Conservation (phyloP, 1,140 invertebrate genomes). For the Anastatus disparis region DNA sequence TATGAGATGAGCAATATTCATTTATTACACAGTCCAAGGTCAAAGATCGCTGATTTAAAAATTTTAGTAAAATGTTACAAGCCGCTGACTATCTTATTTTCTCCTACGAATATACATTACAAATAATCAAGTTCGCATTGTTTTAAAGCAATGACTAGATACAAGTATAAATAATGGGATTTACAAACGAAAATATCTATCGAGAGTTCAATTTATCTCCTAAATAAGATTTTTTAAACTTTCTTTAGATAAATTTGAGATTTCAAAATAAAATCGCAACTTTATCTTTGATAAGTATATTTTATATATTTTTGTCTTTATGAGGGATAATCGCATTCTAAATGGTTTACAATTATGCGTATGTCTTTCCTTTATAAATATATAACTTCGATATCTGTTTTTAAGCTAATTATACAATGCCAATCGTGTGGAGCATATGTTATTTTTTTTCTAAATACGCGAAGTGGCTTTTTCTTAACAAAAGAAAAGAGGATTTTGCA, state of each 20-base stretch:
- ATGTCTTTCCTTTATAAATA: constrained; percentile 49
- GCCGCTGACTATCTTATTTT: too few species aligned
- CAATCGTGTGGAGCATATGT: constrained; percentile 29
- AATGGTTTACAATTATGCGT: constrained; percentile 38
- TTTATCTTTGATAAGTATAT: constrained; percentile 6
- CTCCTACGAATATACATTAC: too few species aligned
- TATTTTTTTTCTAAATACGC: constrained; percentile 25
- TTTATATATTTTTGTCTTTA: constrained; percentile 16
- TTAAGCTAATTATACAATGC: constrained; percentile 39
- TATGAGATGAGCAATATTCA: too few species aligned
- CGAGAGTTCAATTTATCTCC: neutral
- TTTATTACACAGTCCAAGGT: too few species aligned
- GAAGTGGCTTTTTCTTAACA: constrained; percentile 1
- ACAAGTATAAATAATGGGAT: neutral
- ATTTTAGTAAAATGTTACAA: too few species aligned
- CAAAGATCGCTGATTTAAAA: too few species aligned
- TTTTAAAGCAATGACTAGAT: constrained; percentile 10
- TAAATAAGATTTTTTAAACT: constrained; percentile 1
- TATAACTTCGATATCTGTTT: constrained; percentile 40
- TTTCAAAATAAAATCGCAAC: constrained; percentile 24
- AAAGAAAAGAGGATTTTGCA: constrained; percentile 6
- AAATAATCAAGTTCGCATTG: neutral
- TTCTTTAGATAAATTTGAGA: constrained; percentile 14
- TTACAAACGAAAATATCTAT: constrained; percentile 9
- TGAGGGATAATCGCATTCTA: constrained; percentile 32